Percentiles rank a stretch among this genome's conserved stretches.
These are phyloP conservation scores for Ginglymostoma cirratum DNA, from an alignment of 2,113 vertebrate genomes.

Conservation along the genomic window DNA sequence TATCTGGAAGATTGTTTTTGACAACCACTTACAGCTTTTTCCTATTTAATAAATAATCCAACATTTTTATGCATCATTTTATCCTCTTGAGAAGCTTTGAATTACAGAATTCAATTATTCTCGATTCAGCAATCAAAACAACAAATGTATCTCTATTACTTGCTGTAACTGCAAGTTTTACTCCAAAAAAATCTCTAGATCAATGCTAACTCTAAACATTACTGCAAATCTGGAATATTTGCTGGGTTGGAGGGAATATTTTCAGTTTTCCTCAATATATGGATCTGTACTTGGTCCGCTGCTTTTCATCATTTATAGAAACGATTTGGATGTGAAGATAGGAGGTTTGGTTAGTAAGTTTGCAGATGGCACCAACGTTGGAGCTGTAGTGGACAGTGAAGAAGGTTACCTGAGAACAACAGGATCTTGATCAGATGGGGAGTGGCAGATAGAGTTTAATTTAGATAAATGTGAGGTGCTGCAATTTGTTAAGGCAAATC, in stretches of 20 bases:
- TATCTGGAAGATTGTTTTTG: neutral
- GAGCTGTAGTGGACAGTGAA: too few species aligned
- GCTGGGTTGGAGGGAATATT: neutral
- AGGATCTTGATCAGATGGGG: too few species aligned
- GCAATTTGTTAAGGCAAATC: too few species aligned
- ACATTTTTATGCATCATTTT: neutral
- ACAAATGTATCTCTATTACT: neutral
- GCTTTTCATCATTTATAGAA: too few species aligned
- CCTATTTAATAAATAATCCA: neutral
- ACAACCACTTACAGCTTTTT: neutral
- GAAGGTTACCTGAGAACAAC: too few species aligned
- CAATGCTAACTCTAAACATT: neutral
- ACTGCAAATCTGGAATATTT: neutral
- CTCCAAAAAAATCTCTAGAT: neutral
- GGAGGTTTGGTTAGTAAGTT: too few species aligned
- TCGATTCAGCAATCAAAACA: neutral
- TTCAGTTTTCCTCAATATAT: neutral
- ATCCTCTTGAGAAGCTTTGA: neutral
- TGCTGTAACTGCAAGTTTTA: neutral
- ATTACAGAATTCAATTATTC: too few species aligned
- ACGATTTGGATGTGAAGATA: too few species aligned
- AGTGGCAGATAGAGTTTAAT: too few species aligned
- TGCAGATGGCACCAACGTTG: too few species aligned
- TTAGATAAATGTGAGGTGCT: too few species aligned
- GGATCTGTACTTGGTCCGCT: too few species aligned